A percentile compares a stretch with the other conserved stretches of the same genome.
Evolutionary conservation across 2,797 vertebrate genomes (phyloP).

Genomic region (Myotis pilosus): DNA sequence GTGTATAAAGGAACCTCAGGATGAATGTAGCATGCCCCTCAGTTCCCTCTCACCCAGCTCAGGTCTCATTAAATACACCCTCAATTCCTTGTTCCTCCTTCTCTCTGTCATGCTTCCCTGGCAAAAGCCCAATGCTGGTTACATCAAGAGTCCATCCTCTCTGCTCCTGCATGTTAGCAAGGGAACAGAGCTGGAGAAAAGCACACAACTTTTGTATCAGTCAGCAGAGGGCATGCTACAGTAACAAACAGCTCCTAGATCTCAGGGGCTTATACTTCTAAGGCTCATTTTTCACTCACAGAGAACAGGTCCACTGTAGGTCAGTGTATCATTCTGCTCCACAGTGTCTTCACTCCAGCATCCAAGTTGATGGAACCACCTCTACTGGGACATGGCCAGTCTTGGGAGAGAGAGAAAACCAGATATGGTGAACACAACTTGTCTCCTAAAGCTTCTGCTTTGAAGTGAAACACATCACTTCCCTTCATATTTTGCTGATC

Average conservation of each 20-base stretch:
- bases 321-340: background rate
- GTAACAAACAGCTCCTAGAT: background rate
- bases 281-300: background rate
- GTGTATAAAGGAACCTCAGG: background rate
- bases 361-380: background rate
- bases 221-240: accelerated
- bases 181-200: background rate
- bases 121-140: background rate
- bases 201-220: background rate
- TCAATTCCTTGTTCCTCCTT: background rate
- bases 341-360: background rate
- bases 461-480: background rate
- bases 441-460: background rate
- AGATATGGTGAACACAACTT: background rate
- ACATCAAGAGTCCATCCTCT: background rate
- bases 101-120: background rate
- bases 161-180: background rate
- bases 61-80: background rate
- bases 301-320: background rate
- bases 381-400: background rate
- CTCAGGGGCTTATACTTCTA: background rate
- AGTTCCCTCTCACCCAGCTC: background rate
- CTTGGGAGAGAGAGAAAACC: background rate
- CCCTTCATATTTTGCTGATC: background rate
- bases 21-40: background rate